A percentile compares a stretch with the other conserved stretches of the same genome.
Conservation (phyloP, 1,140 invertebrate species). For the Euglossa dilemma region DNA sequence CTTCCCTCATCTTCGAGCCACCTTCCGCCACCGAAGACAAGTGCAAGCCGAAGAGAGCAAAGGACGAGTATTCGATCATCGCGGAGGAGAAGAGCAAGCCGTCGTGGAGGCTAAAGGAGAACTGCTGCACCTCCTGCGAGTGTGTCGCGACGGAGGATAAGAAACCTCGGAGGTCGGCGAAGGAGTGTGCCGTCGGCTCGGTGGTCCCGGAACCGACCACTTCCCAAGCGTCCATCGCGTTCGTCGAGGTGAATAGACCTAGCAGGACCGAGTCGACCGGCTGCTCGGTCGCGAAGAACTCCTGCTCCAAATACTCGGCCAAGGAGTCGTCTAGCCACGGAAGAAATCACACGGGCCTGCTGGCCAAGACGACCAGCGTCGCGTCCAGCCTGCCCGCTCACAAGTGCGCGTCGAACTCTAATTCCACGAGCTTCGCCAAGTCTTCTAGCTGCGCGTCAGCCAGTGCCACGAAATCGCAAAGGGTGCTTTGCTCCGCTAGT, state of each 20-base stretch:
- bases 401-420: slow-evolving; percentile 70
- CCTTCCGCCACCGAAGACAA: slow-evolving; percentile 5
- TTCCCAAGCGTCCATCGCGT: slow-evolving; percentile 35
- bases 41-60: not conserved
- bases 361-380: slow-evolving; percentile 11
- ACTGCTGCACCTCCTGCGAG: not conserved
- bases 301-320: slow-evolving; percentile 30
- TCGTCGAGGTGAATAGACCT: slow-evolving; percentile 52
- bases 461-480: slow-evolving; percentile 35
- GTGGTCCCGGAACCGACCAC: not conserved
- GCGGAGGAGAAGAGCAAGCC: not conserved
- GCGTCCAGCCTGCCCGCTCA: slow-evolving; percentile 38
- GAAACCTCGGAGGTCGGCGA: not conserved
- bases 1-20: not conserved
- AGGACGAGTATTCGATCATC: slow-evolving; percentile 5
- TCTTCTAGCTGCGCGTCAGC: slow-evolving; percentile 4
- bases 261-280: slow-evolving; percentile 62
- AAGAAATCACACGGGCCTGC: slow-evolving; percentile 12
- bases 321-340: slow-evolving; percentile 35
- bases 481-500: slow-evolving; percentile 37
- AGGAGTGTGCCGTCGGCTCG: not conserved
- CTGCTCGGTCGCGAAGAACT: slow-evolving; percentile 13
- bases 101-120: not conserved
- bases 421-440: slow-evolving; percentile 56
- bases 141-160: slow-evolving; percentile 3